These are phyloP conservation scores for Eidolon helvum DNA, from an alignment of 2,113 vertebrate genomes.

Conservation along the genomic window DNA sequence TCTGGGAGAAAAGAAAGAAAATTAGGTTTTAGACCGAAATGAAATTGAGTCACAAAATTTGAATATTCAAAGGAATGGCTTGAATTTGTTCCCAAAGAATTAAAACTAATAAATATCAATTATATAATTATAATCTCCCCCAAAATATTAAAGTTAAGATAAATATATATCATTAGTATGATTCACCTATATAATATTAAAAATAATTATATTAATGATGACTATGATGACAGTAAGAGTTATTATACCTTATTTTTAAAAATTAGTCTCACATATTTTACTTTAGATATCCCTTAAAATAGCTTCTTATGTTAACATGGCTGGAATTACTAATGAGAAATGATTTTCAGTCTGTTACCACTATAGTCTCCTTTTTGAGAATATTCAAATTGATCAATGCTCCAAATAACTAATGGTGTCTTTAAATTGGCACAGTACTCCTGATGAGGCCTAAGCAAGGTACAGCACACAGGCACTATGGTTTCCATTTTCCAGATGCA, in stretches of 20 bases:
- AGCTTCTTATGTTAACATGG: neutral
- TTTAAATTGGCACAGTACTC: neutral
- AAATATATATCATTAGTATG: neutral
- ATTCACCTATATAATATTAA: neutral
- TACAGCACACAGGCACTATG: fast-evolving
- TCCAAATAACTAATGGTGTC: neutral
- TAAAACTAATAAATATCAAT: neutral
- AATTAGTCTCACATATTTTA: neutral
- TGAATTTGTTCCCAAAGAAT: neutral
- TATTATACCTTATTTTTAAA: neutral
- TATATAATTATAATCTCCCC: neutral
- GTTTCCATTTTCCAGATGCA: neutral
- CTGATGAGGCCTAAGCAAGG: neutral
- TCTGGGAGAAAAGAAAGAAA: neutral
- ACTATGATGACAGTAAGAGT: neutral
- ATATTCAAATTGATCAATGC: neutral
- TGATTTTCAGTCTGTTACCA: neutral
- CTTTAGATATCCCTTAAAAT: neutral
- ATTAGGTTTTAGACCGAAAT: neutral
- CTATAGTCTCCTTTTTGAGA: neutral
- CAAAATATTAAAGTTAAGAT: slow-evolving; percentile 1
- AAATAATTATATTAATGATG: neutral
- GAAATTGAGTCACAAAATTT: neutral
- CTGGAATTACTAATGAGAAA: neutral
- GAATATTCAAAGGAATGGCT: neutral